Evolutionary conservation across 53 echinoderm and acorn worm genomes (phyloP), one percentile per base, ranked within the genome.

Genomic region (Holothuria leucospilota): DNA sequence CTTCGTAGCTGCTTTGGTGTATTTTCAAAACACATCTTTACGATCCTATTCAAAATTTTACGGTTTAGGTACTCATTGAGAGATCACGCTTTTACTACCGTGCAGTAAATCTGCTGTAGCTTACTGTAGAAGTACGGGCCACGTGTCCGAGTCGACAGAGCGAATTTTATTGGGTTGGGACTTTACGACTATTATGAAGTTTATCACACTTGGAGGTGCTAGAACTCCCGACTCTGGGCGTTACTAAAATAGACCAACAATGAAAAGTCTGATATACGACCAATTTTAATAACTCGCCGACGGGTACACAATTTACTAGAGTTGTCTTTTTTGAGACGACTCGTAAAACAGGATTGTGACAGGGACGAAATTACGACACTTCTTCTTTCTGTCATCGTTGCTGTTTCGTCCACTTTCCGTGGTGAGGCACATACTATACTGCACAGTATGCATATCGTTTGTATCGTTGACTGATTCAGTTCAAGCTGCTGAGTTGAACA

Each of bases 1-100:
- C 49, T 27, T 75, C 51, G 51, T 21, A 75, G 46, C 8, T 39
- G n/a, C 51, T 75, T 56, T 23, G 38, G 51, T 75, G 75, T 75
- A 75, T 75, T 75, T 75, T 75, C 75, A 75, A 75, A 75, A 75
- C 75, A 75, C 75, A 75, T 14, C 53, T 75, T 75, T 75, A 75
- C 75, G 75, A 75, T 75, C 75, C n/a, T 75, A 49, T 75, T 75
- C 75, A 49, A 75, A 75, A 51, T 75, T 75, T 75, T 75, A 75
- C 39, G 75, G 52, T 75, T 75, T 27, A 26, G 75, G 75, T 75
- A 75, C 75, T 75, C 52, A 75, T 49, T 49, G 75, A 75, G 52
- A 51, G 49, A 75, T 75, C 75, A 75, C 49, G 21, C 26, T 75
- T 75, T 75, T 75, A 75, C 51, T 49, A 49, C 75, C n/a, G 26